A percentile compares a stretch with the other conserved stretches of the same genome.
phyloP scores from a whole-genome alignment of 2,888 invertebrate species.

The Drosophila emarginata region DNA sequence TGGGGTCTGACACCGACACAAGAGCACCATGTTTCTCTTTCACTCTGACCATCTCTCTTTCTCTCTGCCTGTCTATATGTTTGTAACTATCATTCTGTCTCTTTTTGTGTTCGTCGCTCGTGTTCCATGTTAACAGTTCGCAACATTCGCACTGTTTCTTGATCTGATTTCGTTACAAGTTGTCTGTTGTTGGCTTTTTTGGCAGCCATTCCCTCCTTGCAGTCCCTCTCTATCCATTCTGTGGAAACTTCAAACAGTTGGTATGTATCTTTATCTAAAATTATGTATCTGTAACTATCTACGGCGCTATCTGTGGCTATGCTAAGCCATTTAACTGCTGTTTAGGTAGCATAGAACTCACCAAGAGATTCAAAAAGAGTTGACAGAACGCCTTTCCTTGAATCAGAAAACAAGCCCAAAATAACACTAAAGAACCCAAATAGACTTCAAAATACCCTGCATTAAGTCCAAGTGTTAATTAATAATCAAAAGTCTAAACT shows the following conservation, averaged over 20 bases:
- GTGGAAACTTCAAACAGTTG: conserved; percentile 1
- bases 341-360: conserved; percentile 49
- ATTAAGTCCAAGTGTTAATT: not conserved
- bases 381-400: not conserved
- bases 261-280: conserved; percentile 36
- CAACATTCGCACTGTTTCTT: conserved; percentile 46
- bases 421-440: no score
- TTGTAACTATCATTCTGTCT: conserved; percentile 3
- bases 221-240: not conserved
- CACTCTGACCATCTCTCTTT: conserved; percentile 8
- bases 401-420: not conserved
- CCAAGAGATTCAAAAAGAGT: not conserved
- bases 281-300: conserved; percentile 58
- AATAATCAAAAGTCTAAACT: not conserved
- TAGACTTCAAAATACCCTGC: not conserved
- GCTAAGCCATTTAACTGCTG: conserved; percentile 49
- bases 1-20: conserved; percentile 17
- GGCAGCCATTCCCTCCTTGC: conserved; percentile 34
- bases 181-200: conserved; percentile 35
- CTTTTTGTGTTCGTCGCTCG: conserved; percentile 37
- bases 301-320: conserved; percentile 44
- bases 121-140: conserved; percentile 34
- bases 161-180: conserved; percentile 57
- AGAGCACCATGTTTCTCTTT: conserved; percentile 19
- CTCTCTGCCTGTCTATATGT: conserved; percentile 4